Evolutionary conservation across 37 sponge, comb jelly and placozoan genomes (phyloP), one percentile per base, ranked within the genome.

Genomic region (Oscarella lobularis): DNA sequence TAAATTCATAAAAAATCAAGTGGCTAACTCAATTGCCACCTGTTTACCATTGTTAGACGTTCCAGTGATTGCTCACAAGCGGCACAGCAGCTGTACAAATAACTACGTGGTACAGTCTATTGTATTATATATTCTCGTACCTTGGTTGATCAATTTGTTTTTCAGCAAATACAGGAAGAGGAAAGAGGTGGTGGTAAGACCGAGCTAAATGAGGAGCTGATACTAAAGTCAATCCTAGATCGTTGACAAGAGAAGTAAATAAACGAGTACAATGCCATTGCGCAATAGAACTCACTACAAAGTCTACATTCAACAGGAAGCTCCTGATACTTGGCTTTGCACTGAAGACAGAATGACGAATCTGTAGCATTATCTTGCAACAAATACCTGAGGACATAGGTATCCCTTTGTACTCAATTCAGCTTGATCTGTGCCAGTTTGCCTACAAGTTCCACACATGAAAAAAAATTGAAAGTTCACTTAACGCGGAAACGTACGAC

Each of bases 161-260:
- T 68, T 94, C 95, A 20, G 38, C 41, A 69, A 88, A 95, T 66
- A 69, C 69, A 30, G 83, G 73, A 1, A 95, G 79, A 14, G 96
- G 96, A 39, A 88, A 95, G 37, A 95, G 73, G 74, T 95, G 96
- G 72, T 91, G 89, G 71, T 95, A 91, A 27, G 96, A 95, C 29
- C 96, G 81, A 29, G 96, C 89, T 30, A 95, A 78, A 72, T 95
- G 96, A 27, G 96, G 92, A 1, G 96, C 96, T 32, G 81, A 75
- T 9, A 95, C 96, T 20, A 95, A 77, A 0, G 87, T 91, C 39
- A 95, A 79, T 0, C 85, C 91, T 90, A 48, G 9, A 48, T 9
- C 20, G 9, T 48, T n/a, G n/a, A n/a, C n/a, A n/a, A n/a, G n/a
- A n/a, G n/a, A n/a, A n/a, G n/a, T n/a, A n/a, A 48, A 27, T 48